Conservation (phyloP, 37 sponge, comb jelly and placozoan species). For the Theonella swinhoei region DNA sequence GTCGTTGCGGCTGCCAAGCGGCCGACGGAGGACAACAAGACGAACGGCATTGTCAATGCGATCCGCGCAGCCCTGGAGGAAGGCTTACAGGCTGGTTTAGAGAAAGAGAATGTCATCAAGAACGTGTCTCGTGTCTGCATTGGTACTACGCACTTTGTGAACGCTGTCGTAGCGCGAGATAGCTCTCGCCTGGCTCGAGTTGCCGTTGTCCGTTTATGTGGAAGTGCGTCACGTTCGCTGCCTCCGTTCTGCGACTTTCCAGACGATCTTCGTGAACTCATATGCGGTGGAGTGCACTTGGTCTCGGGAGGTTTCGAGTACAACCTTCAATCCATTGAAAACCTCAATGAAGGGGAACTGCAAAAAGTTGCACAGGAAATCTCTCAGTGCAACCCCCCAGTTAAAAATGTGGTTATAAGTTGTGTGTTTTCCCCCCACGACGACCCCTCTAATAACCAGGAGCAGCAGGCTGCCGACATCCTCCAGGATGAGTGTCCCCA, state of each 20-base stretch:
- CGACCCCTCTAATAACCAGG: slow-evolving; percentile 47
- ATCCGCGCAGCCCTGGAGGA: slow-evolving; percentile 44
- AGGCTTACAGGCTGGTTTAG: background rate
- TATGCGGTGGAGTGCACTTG: slow-evolving; percentile 40
- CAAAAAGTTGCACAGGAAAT: slow-evolving; percentile 5
- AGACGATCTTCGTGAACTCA: slow-evolving; percentile 12
- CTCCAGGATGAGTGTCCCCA: slow-evolving; percentile 38
- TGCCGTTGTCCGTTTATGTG: slow-evolving; percentile 76
- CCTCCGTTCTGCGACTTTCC: slow-evolving; percentile 88
- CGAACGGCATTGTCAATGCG: slow-evolving; percentile 56
- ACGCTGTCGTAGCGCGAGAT: slow-evolving; percentile 75
- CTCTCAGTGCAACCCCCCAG: slow-evolving; percentile 18
- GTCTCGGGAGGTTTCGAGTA: slow-evolving; percentile 76
- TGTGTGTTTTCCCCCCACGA: slow-evolving; percentile 79
- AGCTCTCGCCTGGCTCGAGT: slow-evolving; percentile 45
- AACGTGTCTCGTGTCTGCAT: slow-evolving; percentile 64
- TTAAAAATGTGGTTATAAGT: slow-evolving; percentile 67
- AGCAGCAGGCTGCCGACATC: slow-evolving; percentile 48
- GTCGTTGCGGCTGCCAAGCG: slow-evolving; percentile 52
- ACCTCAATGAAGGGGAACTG: slow-evolving; percentile 52
- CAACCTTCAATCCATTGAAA: slow-evolving; percentile 21
- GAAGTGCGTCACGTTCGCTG: slow-evolving; percentile 59
- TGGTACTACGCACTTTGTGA: slow-evolving; percentile 89
- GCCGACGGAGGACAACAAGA: slow-evolving; percentile 61
- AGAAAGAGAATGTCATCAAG: background rate